A percentile compares a stretch with the other conserved stretches of the same genome.
Evolutionary conservation across 2,888 invertebrate genomes (phyloP).

Genomic region (Neoscelio sp.): DNA sequence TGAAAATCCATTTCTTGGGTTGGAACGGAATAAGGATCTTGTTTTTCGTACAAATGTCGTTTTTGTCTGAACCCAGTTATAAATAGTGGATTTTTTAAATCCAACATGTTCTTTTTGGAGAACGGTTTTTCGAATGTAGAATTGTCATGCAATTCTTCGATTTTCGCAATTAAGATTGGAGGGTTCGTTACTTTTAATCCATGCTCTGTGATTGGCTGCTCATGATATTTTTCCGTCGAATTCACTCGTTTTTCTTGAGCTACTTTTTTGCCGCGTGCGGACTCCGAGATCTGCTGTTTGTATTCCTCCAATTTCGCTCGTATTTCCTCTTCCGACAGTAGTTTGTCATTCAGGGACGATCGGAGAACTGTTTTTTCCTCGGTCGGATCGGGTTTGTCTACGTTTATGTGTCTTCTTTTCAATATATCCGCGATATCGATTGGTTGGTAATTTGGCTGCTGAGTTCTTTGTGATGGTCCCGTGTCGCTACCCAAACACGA

Average conservation of each 20-base stretch:
- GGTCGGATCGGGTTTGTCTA: slow-evolving; percentile 4
- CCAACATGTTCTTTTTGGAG: slow-evolving; percentile 67
- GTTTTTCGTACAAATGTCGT: slow-evolving; percentile 39
- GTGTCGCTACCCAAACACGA: slow-evolving; percentile 72
- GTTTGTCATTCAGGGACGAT: slow-evolving; percentile 39
- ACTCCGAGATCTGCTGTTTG: slow-evolving; percentile 70
- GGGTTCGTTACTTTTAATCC: slow-evolving; percentile 67
- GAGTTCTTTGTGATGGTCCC: slow-evolving; percentile 31
- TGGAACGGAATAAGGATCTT: slow-evolving; percentile 68
- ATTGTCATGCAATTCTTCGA: slow-evolving; percentile 60
- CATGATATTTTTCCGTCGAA: slow-evolving; percentile 20
- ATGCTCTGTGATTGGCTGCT: slow-evolving; percentile 5
- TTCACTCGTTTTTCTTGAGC: slow-evolving; percentile 11
- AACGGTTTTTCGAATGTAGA: slow-evolving; percentile 3
- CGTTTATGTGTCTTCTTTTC: slow-evolving; percentile 33
- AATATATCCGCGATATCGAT: slow-evolving; percentile 27
- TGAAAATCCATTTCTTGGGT: slow-evolving; percentile 76
- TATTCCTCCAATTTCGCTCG: slow-evolving; percentile 72
- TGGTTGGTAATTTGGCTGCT: slow-evolving; percentile 14
- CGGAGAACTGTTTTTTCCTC: slow-evolving; percentile 34
- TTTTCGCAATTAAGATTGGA: slow-evolving; percentile 70
- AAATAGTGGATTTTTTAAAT: slow-evolving; percentile 51
- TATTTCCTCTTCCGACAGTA: slow-evolving; percentile 69
- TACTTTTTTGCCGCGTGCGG: slow-evolving; percentile 60
- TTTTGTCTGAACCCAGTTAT: slow-evolving; percentile 2